Conservation (phyloP, 2,113 vertebrate species). For the Promerops cafer region DNA sequence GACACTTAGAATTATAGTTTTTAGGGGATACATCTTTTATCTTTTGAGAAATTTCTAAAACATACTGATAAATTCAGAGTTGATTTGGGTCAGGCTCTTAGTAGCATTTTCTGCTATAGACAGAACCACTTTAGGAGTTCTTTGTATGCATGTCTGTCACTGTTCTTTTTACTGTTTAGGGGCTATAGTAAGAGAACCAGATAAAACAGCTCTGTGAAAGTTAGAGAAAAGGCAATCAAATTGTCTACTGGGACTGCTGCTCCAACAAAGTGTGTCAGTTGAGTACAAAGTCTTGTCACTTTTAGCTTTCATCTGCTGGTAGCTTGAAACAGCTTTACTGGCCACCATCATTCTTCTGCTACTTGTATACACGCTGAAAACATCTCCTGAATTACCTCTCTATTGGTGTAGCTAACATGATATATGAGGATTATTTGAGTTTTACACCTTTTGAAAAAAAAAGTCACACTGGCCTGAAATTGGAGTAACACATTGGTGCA, state of each 20-base stretch:
- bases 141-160: background rate
- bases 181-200: background rate
- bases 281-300: background rate
- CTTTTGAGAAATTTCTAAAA: conserved; percentile 7
- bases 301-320: background rate
- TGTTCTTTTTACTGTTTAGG: background rate
- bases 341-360: background rate
- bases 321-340: background rate
- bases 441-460: background rate
- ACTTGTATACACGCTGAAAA: background rate
- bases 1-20: background rate
- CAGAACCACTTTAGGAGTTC: background rate
- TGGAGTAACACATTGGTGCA: background rate
- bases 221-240: background rate
- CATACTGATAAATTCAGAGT: background rate
- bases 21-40: background rate
- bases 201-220: background rate
- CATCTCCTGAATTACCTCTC: background rate
- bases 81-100: background rate
- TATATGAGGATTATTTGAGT: background rate
- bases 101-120: background rate
- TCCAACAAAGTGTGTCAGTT: background rate
- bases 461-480: background rate
- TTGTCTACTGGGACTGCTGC: background rate
- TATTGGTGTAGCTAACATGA: background rate